Conservation (phyloP, 2,113 vertebrate genomes). For the Osmerus eperlanus region DNA sequence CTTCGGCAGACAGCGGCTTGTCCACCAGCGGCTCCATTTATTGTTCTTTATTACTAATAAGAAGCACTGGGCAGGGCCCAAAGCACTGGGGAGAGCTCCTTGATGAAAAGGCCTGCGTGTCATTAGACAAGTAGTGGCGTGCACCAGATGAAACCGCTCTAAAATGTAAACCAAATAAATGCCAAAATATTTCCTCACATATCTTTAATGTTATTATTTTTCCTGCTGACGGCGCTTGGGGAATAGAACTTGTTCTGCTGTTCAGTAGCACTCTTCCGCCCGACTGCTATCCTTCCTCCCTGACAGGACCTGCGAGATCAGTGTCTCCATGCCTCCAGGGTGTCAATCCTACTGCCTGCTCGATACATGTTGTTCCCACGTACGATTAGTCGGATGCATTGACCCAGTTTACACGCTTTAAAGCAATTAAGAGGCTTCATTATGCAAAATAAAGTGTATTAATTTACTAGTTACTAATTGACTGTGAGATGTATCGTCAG, state of each 20-base stretch:
- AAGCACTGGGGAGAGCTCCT: slow-evolving; percentile 36
- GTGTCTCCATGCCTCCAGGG: slow-evolving; percentile 26
- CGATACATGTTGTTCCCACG: slow-evolving; percentile 32
- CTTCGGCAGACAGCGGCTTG: slow-evolving; percentile 23
- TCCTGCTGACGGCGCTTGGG: slow-evolving; percentile 44
- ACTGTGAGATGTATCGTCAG: slow-evolving; percentile 59
- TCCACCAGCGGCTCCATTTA: slow-evolving; percentile 44
- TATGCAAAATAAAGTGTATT: slow-evolving; percentile 64
- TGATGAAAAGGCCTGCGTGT: slow-evolving; percentile 56
- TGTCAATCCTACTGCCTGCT: slow-evolving; percentile 26
- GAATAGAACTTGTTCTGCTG: slow-evolving; percentile 33
- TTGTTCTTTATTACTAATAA: slow-evolving; percentile 51
- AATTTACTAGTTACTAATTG: slow-evolving; percentile 70
- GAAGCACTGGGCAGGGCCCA: slow-evolving; percentile 31
- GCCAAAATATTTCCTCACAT: slow-evolving; percentile 30
- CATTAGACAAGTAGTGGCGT: slow-evolving; percentile 52
- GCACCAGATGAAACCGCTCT: slow-evolving; percentile 49
- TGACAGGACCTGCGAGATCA: slow-evolving; percentile 33
- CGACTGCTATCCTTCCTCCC: slow-evolving; percentile 9
- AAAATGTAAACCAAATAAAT: slow-evolving; percentile 65
- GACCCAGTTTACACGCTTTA: slow-evolving; percentile 54
- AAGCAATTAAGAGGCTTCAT: slow-evolving; percentile 64
- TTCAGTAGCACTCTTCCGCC: slow-evolving; percentile 13
- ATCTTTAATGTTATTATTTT: slow-evolving; percentile 33
- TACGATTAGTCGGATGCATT: slow-evolving; percentile 61